Evolutionary conservation across 1,140 invertebrate species (phyloP), one percentile per base, ranked within the genome.

Genomic region (Pemphigus obesinymphae): DNA sequence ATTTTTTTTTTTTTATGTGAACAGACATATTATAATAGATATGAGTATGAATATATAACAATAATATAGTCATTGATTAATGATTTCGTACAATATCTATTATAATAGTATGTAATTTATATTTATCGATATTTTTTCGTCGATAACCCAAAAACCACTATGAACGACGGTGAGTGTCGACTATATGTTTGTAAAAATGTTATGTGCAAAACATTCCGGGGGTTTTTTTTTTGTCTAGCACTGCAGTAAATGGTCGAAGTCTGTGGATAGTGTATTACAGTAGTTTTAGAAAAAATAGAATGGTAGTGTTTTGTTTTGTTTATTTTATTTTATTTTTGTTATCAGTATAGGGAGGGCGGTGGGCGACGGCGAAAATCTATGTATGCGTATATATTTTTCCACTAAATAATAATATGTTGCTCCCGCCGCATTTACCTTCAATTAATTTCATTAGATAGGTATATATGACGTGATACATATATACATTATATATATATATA

Each of bases 251-350:
- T n/a, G n/a, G n/a, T 66, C 23, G 5, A 70, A 70, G 68, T 70
- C 68, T 70, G 68, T 70, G 68, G 11, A 13, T 70, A 70, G 37
- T 5, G n/a, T 45, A 26, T 26, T n/a, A n/a, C n/a, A 37, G 8
- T 70, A 70, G 68, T 45, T 43, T 26, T 70, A 43, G n/a, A 63
- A 70, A n/a, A n/a, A n/a, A n/a, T 70, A n/a, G n/a, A 70, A n/a
- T 70, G 2, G 13, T 70, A 70, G 68, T 17, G 17, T 70, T 70
- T 70, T 70, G 37, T 43, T 66, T 61, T 58, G 53, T 55, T n/a
- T n/a, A n/a, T n/a, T 55, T 55, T 26, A 26, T 53, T 26, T 26
- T 61, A 7, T 29, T 61, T 53, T 53, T 55, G 20, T 55, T 31
- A 61, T 61, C 29, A 61, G n/a, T n/a, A 61, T 61, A 61, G 6